phyloP scores from a whole-genome alignment of 2,888 invertebrate genomes.

The Epinotia nisella region DNA sequence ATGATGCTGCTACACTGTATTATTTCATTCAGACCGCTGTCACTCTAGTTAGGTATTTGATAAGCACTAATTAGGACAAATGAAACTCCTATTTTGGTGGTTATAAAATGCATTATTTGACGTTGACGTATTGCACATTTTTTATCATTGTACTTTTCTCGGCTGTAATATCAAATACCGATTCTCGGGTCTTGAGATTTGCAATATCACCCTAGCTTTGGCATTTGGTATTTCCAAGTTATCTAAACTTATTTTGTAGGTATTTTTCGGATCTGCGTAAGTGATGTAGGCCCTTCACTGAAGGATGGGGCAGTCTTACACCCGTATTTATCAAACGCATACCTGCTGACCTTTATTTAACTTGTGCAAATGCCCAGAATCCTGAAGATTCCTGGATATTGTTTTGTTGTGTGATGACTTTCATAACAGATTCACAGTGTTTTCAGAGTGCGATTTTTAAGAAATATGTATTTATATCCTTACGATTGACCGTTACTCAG shows the following conservation, averaged over 20 bases:
- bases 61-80: not conserved
- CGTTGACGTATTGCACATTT: too few species aligned
- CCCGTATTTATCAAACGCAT: constrained; percentile 39
- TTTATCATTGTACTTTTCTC: too few species aligned
- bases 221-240: constrained; percentile 29
- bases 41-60: not conserved
- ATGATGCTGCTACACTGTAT: not conserved
- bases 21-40: not conserved
- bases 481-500: too few species aligned
- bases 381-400: not conserved
- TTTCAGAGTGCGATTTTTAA: too few species aligned
- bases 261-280: constrained; percentile 27
- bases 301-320: constrained; percentile 26
- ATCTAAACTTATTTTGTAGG: constrained; percentile 35
- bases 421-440: too few species aligned
- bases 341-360: constrained; percentile 36
- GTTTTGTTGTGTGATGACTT: not conserved
- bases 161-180: constrained; percentile 20
- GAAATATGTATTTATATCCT: too few species aligned
- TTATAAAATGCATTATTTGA: too few species aligned
- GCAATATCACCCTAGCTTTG: constrained; percentile 33
- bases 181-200: constrained; percentile 26
- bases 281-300: constrained; percentile 26
- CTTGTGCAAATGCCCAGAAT: constrained; percentile 15
- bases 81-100: not conserved